Conservation (phyloP, 2,888 invertebrate genomes). For the Xanthorhoe spadicearia region DNA sequence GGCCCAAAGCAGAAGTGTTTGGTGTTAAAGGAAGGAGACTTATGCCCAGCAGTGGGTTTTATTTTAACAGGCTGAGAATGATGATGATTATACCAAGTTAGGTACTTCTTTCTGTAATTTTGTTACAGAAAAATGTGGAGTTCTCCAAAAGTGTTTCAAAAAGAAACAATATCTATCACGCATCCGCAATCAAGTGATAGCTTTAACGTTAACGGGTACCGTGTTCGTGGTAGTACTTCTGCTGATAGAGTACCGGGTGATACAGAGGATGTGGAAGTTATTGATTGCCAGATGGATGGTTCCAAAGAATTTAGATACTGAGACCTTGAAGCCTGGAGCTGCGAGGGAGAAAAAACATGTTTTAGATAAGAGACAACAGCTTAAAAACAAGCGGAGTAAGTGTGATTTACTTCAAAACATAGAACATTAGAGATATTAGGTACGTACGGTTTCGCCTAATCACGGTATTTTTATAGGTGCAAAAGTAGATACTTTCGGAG, state of each 20-base stretch:
- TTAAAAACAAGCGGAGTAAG: conserved; percentile 50
- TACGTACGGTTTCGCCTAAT: neutral
- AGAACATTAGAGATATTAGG: neutral
- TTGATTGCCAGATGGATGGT: conserved; percentile 39
- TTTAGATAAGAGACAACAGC: conserved; percentile 49
- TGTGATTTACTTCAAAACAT: neutral
- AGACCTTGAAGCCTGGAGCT: conserved; percentile 44
- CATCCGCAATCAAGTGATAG: conserved; percentile 58
- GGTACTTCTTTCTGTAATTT: no score
- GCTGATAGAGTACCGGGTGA: conserved; percentile 64
- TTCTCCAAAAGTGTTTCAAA: conserved; percentile 67
- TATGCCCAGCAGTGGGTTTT: no score
- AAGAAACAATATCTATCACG: conserved; percentile 61
- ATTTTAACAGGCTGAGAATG: no score
- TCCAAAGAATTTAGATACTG: conserved; percentile 27
- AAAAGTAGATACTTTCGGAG: conserved; percentile 62
- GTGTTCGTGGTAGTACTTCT: conserved; percentile 57
- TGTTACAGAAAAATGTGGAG: conserved; percentile 69
- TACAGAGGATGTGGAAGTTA: conserved; percentile 50
- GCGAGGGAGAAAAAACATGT: conserved; percentile 55
- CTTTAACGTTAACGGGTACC: conserved; percentile 54
- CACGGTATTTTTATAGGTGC: conserved; percentile 42
- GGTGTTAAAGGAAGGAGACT: no score
- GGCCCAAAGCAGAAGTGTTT: no score
- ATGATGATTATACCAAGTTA: no score